Conservation (phyloP, 2,113 vertebrate species). For the Protomyctophum bolini region DNA sequence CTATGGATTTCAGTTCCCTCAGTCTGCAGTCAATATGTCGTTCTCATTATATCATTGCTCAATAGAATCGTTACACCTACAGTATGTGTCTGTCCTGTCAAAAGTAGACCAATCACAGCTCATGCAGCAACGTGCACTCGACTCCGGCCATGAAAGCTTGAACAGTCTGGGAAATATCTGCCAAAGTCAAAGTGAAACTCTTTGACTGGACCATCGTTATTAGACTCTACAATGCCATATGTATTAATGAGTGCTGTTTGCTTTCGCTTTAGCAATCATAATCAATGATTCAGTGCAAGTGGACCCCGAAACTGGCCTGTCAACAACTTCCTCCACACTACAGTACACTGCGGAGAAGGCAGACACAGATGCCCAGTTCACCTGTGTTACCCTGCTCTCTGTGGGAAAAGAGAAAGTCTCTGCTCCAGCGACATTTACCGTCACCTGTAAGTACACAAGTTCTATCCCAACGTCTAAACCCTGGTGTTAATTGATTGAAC, state of each 20-base stretch:
- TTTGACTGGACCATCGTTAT: no score
- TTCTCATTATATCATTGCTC: constrained; percentile 6
- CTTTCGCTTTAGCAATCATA: constrained; percentile 73
- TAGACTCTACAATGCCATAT: neutral
- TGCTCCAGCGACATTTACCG: constrained; percentile 78
- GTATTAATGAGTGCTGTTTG: constrained; percentile 32
- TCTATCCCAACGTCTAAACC: neutral
- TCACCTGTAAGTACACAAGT: constrained; percentile 87
- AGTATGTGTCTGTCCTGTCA: no score
- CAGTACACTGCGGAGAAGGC: constrained; percentile 85
- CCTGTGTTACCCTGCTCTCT: constrained; percentile 80
- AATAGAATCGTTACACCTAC: neutral
- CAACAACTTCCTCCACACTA: constrained; percentile 81
- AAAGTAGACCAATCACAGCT: no score
- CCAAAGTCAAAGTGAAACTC: no score
- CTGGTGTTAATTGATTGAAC: no score
- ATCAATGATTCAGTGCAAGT: constrained; percentile 75
- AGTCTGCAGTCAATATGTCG: neutral
- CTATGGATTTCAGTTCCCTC: constrained; percentile 15
- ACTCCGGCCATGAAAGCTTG: no score
- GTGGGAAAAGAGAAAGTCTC: constrained; percentile 78
- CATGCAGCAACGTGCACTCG: no score
- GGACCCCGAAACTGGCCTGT: constrained; percentile 82
- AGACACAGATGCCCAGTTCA: constrained; percentile 84
- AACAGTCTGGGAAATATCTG: no score